A percentile compares a stretch with the other conserved stretches of the same genome.
Evolutionary conservation across 2,113 vertebrate species (phyloP).

Genomic region (Chionis minor): DNA sequence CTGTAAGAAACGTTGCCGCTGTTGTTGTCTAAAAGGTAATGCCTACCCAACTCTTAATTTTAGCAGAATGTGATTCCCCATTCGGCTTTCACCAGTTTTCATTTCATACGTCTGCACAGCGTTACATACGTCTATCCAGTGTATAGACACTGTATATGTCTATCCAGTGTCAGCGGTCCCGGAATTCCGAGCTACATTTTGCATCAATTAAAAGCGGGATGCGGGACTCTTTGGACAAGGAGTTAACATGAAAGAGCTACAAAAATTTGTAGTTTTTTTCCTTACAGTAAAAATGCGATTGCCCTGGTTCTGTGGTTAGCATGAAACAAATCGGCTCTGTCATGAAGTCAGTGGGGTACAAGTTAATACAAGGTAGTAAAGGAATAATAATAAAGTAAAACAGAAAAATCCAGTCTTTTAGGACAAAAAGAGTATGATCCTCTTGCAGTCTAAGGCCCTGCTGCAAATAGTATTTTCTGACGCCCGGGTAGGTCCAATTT

Average conservation of each 20-base stretch:
- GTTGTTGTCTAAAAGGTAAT: not conserved
- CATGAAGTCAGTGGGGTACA: conserved; percentile 18
- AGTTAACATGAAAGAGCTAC: not conserved
- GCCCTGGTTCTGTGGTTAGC: conserved; percentile 21
- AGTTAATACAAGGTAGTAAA: conserved; percentile 46
- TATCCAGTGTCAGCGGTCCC: not conserved
- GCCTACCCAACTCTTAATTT: not conserved
- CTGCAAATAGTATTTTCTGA: conserved; percentile 16
- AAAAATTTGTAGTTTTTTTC: not conserved
- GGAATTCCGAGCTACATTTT: not conserved
- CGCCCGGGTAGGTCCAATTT: not conserved
- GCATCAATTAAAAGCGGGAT: not conserved
- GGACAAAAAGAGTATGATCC: not conserved
- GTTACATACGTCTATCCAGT: too few species aligned
- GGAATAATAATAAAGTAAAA: conserved; percentile 40
- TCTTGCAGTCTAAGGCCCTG: not conserved
- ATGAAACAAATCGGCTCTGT: conserved; percentile 42
- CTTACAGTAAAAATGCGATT: not conserved
- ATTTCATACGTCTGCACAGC: accelerated
- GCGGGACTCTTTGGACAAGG: not conserved
- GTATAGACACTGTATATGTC: not conserved
- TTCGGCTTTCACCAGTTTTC: not conserved
- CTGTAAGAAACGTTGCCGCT: not conserved
- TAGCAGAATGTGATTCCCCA: not conserved
- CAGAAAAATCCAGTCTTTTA: conserved; percentile 30